Evolutionary conservation across 2,888 invertebrate genomes (phyloP), one percentile per base, ranked within the genome.

Genomic region (Tachina lurida): DNA sequence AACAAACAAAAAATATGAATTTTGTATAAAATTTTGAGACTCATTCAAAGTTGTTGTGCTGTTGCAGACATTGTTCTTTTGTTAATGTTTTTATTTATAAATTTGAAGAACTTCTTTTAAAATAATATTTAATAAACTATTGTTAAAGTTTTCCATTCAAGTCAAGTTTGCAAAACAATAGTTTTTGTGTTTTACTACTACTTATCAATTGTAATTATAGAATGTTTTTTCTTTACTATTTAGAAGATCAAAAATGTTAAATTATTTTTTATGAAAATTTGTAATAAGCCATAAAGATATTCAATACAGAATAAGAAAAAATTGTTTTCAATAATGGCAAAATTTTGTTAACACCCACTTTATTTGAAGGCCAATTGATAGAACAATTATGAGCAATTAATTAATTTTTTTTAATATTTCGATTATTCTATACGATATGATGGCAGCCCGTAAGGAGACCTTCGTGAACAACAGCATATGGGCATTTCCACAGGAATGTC

Each of bases 261-360:
- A 60, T 52, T 52, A 52, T 70, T 78, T 49, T 68, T 58, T 49
- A 45, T 31, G 65, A 41, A 43, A 52, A 67, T 52, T 47, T 73
- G 45, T 39, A 19, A 17, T 58, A 65, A 67, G 52, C 58, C 41
- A 43, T 67, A 31, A 60, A 80, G 49, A 58, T 43, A 74, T 74
- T 52, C 19, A 8, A 19, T 1, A 58, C 17, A 19, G 39, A 15
- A 71, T 45, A 43, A 10, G 10, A 41, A 31, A 67, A n/a, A 56
- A 47, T 10, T 39, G 7, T 56, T 76, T 17, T 15, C 47, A 39
- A 65, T 56, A 79, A 73, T 58, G 68, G 60, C 39, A 60, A 67
- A 54, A 73, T 65, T 68, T 67, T 56, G 86, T 71, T 82, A 86
- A 86, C 86, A 83, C 86, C 86, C 86, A 79, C 79, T 79, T 83